These are phyloP conservation scores for Drosophila siamana DNA, from an alignment of 2,888 invertebrate species.

Conservation along the genomic window DNA sequence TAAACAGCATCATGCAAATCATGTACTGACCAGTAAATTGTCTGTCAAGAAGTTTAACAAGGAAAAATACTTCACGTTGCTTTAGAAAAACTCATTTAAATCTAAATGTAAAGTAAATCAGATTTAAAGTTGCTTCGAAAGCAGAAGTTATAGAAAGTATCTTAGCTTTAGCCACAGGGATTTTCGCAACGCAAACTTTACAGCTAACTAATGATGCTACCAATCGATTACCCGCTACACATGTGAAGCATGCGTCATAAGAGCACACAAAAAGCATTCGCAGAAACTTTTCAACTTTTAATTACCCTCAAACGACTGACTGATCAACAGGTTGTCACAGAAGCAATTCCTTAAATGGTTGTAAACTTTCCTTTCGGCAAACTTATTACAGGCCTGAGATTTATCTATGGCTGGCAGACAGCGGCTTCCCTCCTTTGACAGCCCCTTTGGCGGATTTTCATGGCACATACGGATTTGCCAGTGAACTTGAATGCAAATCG, in stretches of 20 bases:
- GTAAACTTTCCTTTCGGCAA: constrained; percentile 13
- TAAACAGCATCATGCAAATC: too few species aligned
- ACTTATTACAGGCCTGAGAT: constrained; percentile 24
- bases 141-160: too few species aligned
- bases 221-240: background rate
- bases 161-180: background rate
- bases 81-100: too few species aligned
- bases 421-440: background rate
- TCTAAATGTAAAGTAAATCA: too few species aligned
- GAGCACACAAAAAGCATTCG: background rate
- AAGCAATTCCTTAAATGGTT: constrained; percentile 22
- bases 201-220: background rate
- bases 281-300: constrained; percentile 2
- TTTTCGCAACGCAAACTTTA: background rate
- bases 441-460: constrained; percentile 1
- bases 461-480: constrained; percentile 43
- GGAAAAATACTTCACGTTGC: background rate
- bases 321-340: constrained; percentile 8
- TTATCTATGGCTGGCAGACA: constrained; percentile 18
- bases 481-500: constrained; percentile 54
- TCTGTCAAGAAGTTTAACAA: too few species aligned
- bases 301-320: constrained; percentile 9
- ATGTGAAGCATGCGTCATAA: background rate
- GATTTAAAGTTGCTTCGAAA: too few species aligned
- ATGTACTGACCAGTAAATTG: too few species aligned